Evolutionary conservation across 2,888 invertebrate species (phyloP).

Genomic region (Phyto melanocephala): DNA sequence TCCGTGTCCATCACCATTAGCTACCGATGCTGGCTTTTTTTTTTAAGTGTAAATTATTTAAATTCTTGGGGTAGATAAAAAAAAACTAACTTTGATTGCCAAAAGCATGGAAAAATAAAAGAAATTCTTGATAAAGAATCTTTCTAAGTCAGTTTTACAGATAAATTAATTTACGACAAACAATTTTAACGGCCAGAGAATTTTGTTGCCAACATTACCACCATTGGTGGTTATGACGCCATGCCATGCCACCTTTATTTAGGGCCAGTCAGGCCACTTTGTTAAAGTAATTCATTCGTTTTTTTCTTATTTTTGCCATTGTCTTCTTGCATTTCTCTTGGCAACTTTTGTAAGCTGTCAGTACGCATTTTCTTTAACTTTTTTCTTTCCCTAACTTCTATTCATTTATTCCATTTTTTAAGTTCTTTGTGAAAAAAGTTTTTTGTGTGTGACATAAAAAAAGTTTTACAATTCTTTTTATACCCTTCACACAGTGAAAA

Average conservation of each 20-base stretch:
- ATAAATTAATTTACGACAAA: slow-evolving; percentile 73
- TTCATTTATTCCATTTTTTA: slow-evolving; percentile 37
- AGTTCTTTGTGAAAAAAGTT: slow-evolving; percentile 51
- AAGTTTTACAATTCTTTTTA: slow-evolving; percentile 48
- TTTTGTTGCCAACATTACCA: slow-evolving; percentile 66
- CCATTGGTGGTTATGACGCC: slow-evolving; percentile 61
- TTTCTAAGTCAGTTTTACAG: slow-evolving; percentile 57
- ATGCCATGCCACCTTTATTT: slow-evolving; percentile 50
- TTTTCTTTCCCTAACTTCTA: slow-evolving; percentile 11
- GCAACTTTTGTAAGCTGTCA: slow-evolving; percentile 67
- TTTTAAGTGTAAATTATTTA: slow-evolving; percentile 50
- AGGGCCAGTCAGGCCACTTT: slow-evolving; percentile 58
- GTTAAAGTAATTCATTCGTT: slow-evolving; percentile 47
- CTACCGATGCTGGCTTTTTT: neutral
- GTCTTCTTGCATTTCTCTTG: slow-evolving; percentile 44
- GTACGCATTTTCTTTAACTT: slow-evolving; percentile 62
- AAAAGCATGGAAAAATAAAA: neutral
- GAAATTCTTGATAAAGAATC: slow-evolving; percentile 39
- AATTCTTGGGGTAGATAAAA: slow-evolving; percentile 11
- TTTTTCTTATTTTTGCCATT: neutral
- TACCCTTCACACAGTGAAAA: too few relatives aligned
- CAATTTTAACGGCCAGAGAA: slow-evolving; percentile 72
- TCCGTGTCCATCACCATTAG: slow-evolving; percentile 16
- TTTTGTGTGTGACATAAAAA: slow-evolving; percentile 58
- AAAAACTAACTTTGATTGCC: slow-evolving; percentile 36